Evolutionary conservation across 2,113 vertebrate species (phyloP), one percentile per base, ranked within the genome.

Genomic region (Gorsachius goisagi): DNA sequence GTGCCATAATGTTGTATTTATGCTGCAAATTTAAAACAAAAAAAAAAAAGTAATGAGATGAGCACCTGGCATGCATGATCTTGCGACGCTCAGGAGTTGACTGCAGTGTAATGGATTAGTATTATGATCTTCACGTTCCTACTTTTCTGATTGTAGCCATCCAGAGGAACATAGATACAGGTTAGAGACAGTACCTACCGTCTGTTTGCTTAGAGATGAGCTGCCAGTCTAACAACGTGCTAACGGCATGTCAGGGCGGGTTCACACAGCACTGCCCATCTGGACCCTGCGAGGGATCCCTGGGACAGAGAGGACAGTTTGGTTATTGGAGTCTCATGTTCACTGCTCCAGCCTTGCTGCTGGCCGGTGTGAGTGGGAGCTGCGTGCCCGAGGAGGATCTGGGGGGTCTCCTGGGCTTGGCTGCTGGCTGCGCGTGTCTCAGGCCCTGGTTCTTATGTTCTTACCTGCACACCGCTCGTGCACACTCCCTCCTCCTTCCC

Each of bases 141-240:
- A 59, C 97, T 97, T 97, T 97, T 97, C 81, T 97, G 94, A 96
- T 97, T 97, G 94, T 97, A 97, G 97, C 97, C 91, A 91, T 97
- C 96, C 97, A 93, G 96, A 97, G 97, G 97, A 97, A 85, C 94
- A 95, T 97, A 97, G 97, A 97, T 96, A 95, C 97, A 97, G 97
- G 96, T 97, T 97, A 97, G 97, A 97, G 95, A 93, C 93, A 96
- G 97, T 49, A 59, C 82, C 89, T 97, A 52, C 89, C 30, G 0
- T 97, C 74, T 91, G 87, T 97, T 95, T 96, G 95, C 96, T 94
- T 97, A 97, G 95, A 96, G 87, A 91, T 1, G 7, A 95, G 93
- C 94, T 97, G 93, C 89, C 94, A 93, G 84, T 88, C 87, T 95
- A 89, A 97, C 84, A 91, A 87, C 89, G 50, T 8, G 89, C 95